phyloP scores from a whole-genome alignment of 2,113 vertebrate genomes.

The Cephalopholis sonnerati region DNA sequence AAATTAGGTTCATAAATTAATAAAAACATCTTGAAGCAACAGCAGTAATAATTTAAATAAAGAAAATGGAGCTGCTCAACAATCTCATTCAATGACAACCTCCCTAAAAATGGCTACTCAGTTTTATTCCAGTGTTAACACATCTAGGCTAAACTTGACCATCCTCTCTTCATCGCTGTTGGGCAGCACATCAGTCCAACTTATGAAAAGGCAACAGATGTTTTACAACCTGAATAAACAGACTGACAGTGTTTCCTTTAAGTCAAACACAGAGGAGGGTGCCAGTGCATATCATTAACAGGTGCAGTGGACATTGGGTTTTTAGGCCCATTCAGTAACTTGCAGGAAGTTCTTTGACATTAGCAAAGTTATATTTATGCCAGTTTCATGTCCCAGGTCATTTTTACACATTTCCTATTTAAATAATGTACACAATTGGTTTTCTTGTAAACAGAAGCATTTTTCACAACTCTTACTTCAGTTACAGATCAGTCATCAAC shows the following conservation, averaged over 20 bases:
- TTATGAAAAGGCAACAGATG: constrained; percentile 41
- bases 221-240: constrained; percentile 55
- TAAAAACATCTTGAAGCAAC: constrained; percentile 75
- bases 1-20: constrained; percentile 83
- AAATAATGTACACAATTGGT: constrained; percentile 49
- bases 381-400: constrained; percentile 55
- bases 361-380: constrained; percentile 39
- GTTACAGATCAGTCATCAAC: constrained; percentile 47
- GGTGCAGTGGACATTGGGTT: not conserved
- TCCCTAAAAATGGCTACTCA: constrained; percentile 56
- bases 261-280: constrained; percentile 44
- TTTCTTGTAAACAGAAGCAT: constrained; percentile 76
- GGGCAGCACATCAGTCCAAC: constrained; percentile 19
- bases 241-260: constrained; percentile 48
- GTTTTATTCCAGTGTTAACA: constrained; percentile 81
- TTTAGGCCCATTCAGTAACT: constrained; percentile 37
- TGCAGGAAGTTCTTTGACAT: constrained; percentile 35
- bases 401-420: constrained; percentile 56
- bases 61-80: constrained; percentile 75
- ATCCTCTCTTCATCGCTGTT: constrained; percentile 27
- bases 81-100: constrained; percentile 64
- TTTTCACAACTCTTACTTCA: constrained; percentile 29
- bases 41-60: constrained; percentile 75
- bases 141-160: constrained; percentile 51
- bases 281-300: constrained; percentile 64